Conservation (phyloP, 1,140 invertebrate species). For the Dryas iulia region DNA sequence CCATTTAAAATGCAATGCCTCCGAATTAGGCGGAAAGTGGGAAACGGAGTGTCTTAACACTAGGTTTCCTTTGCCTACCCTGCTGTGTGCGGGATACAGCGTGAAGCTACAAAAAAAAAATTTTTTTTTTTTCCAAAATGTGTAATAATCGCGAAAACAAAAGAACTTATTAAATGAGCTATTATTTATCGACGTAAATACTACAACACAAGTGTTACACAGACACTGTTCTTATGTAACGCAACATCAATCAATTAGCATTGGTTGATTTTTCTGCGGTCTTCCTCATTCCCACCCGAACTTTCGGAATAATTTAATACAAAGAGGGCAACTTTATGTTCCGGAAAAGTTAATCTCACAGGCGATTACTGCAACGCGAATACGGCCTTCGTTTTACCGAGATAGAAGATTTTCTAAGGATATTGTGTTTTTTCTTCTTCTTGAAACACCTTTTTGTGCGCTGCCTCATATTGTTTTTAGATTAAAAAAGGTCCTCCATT, state of each 20-base stretch:
- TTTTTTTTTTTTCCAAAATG: too few relatives aligned
- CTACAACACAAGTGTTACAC: background rate
- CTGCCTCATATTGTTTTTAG: background rate
- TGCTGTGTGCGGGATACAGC: too few relatives aligned
- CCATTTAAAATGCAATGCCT: too few relatives aligned
- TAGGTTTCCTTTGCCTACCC: too few relatives aligned
- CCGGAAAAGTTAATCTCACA: slow-evolving; percentile 61
- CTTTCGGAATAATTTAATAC: slow-evolving; percentile 69
- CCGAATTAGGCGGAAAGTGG: too few relatives aligned
- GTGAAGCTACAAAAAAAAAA: too few relatives aligned
- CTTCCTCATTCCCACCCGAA: slow-evolving; percentile 44
- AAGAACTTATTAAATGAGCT: too few relatives aligned
- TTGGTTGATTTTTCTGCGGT: slow-evolving; percentile 44
- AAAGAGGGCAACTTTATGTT: slow-evolving; percentile 64
- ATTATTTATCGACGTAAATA: too few relatives aligned
- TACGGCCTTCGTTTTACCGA: slow-evolving; percentile 38
- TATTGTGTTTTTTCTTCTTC: slow-evolving; percentile 32
- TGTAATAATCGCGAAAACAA: too few relatives aligned
- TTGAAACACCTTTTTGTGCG: slow-evolving; percentile 1
- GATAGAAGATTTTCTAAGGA: slow-evolving; percentile 41
- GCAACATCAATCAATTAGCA: slow-evolving; percentile 63
- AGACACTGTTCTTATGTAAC: slow-evolving; percentile 1
- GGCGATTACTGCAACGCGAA: slow-evolving; percentile 52
- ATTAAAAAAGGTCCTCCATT: background rate
- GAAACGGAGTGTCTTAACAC: too few relatives aligned